Conservation (phyloP, 2,888 invertebrate genomes). For the Brenthis hecate region DNA sequence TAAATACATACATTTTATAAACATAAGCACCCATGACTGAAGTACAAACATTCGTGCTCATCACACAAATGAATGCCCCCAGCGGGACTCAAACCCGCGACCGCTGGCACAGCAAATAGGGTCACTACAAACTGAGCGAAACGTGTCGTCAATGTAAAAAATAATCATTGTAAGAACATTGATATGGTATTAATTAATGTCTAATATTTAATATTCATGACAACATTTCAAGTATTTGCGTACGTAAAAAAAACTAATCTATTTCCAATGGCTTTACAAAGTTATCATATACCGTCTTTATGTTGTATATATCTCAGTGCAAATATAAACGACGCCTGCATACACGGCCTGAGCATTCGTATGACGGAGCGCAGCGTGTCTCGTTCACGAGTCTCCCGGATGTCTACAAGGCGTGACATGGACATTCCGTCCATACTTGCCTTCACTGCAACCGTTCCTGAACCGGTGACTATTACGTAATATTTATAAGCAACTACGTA, state of each 20-base stretch:
- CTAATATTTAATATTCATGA: no score
- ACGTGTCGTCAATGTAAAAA: no score
- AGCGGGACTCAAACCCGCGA: no score
- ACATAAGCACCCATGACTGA: no score
- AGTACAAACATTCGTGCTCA: no score
- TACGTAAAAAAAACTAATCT: background rate
- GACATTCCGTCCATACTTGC: constrained; percentile 75
- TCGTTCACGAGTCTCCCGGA: constrained; percentile 66
- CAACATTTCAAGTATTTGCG: no score
- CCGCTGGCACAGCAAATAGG: no score
- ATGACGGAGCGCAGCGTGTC: constrained; percentile 71
- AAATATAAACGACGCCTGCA: constrained; percentile 52
- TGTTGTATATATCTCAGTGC: constrained; percentile 12
- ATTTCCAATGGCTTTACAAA: background rate
- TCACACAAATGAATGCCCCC: no score
- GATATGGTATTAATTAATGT: no score
- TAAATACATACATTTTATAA: no score
- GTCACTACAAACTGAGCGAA: no score
- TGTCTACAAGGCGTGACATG: constrained; percentile 73
- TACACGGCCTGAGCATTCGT: constrained; percentile 64
- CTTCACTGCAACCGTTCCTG: constrained; percentile 54
- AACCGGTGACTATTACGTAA: constrained; percentile 49
- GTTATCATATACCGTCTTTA: background rate
- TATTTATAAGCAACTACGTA: background rate
- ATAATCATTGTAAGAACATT: no score